Evolutionary conservation across 2,113 vertebrate genomes (phyloP).

Genomic region (Terrapene triunguis): DNA sequence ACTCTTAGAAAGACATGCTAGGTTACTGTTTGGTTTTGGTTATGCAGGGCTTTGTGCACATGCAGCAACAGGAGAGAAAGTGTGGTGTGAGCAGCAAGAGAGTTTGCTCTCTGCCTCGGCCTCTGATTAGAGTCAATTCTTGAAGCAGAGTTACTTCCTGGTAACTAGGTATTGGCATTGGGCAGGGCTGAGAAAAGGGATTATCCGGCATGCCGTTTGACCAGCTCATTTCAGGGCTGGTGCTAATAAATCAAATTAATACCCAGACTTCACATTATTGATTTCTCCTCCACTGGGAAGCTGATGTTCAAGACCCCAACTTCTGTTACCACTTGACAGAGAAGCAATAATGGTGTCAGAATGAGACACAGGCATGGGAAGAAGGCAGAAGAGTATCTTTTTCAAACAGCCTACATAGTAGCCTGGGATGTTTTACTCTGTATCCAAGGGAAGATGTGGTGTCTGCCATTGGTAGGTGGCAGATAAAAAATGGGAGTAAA

Average conservation of each 20-base stretch:
- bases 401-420: rapidly evolving
- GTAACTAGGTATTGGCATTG: rapidly evolving
- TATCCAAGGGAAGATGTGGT: background rate
- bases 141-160: background rate
- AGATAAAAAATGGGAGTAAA: background rate
- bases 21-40: background rate
- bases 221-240: background rate
- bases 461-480: slow-evolving; percentile 2
- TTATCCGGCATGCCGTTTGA: background rate
- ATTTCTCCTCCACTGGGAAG: background rate
- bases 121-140: background rate
- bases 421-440: background rate
- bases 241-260: background rate
- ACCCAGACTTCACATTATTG: slow-evolving; percentile 11
- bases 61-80: background rate
- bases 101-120: background rate
- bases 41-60: background rate
- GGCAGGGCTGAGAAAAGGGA: background rate
- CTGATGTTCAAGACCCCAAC: background rate
- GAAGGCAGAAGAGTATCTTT: background rate
- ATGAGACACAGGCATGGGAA: background rate
- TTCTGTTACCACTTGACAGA: background rate
- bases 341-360: background rate
- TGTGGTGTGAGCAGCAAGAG: background rate
- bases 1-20: background rate